Evolutionary conservation across 2,113 vertebrate species (phyloP).

Genomic region (Seriola dumerili): DNA sequence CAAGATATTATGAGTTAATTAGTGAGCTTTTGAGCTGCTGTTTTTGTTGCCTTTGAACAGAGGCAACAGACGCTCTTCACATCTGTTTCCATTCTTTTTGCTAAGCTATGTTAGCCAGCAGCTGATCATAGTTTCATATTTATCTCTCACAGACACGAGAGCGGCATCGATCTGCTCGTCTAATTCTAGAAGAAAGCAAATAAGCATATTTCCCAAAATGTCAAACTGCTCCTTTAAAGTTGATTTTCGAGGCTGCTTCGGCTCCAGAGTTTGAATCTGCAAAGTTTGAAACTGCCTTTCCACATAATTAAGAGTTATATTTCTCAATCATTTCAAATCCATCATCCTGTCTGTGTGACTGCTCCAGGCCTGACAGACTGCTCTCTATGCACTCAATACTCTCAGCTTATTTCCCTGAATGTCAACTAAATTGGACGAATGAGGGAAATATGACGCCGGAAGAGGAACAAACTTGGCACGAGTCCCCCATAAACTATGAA

Average conservation of each 20-base stretch:
- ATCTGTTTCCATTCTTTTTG: background rate
- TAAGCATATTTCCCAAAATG: background rate
- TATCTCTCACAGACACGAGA: background rate
- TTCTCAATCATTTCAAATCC: conserved; percentile 52
- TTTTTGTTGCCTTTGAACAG: too few species aligned
- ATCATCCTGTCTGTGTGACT: conserved; percentile 47
- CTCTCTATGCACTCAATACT: conserved; percentile 83
- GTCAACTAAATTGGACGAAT: conserved; percentile 83
- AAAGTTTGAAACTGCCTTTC: conserved; percentile 44
- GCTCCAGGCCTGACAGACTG: conserved; percentile 70
- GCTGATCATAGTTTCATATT: background rate
- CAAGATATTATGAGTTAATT: too few species aligned
- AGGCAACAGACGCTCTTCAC: background rate
- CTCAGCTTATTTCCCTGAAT: conserved; percentile 88
- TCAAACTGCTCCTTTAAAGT: conserved; percentile 10
- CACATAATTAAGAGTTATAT: conserved; percentile 43
- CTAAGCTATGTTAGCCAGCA: conserved; percentile 11
- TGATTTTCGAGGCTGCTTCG: conserved; percentile 23
- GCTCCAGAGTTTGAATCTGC: conserved; percentile 37
- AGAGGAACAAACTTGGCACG: conserved; percentile 39
- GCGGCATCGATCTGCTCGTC: background rate
- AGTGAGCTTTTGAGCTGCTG: too few species aligned
- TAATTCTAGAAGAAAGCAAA: background rate
- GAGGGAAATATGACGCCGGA: conserved; percentile 40
- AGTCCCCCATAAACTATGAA: conserved; percentile 35